These are phyloP conservation scores for Drosophila helvetica DNA, from an alignment of 2,888 invertebrate genomes.

Conservation along the genomic window DNA sequence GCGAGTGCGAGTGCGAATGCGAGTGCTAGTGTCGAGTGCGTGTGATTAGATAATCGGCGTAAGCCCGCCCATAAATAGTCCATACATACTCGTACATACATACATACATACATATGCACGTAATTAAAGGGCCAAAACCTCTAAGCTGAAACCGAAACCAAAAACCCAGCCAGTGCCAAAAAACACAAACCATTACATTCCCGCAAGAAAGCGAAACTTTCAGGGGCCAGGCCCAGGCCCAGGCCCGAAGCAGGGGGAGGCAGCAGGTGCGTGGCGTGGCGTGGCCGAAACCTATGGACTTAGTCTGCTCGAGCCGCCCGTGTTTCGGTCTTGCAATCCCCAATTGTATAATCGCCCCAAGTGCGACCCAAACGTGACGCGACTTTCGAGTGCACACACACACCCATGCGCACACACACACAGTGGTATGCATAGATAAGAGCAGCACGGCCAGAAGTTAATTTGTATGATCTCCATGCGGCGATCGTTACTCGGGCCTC, in stretches of 20 bases:
- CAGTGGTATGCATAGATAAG: neutral
- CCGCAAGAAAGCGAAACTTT: slow-evolving; percentile 28
- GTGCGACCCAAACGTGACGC: slow-evolving; percentile 53
- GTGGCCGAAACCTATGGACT: slow-evolving; percentile 59
- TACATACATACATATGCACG: slow-evolving; percentile 17
- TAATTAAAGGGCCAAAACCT: slow-evolving; percentile 45
- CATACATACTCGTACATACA: slow-evolving; percentile 35
- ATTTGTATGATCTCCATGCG: slow-evolving; percentile 21
- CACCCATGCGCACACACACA: neutral
- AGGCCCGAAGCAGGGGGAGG: neutral
- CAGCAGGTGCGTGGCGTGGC: slow-evolving; percentile 47
- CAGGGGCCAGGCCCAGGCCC: neutral
- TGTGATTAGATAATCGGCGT: slow-evolving; percentile 72
- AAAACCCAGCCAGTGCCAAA: slow-evolving; percentile 48
- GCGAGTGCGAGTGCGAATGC: slow-evolving; percentile 56
- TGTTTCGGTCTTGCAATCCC: slow-evolving; percentile 37
- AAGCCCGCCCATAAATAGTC: slow-evolving; percentile 19
- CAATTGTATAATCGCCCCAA: slow-evolving; percentile 69
- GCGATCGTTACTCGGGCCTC: neutral
- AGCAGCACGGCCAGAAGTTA: slow-evolving; percentile 10
- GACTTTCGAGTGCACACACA: slow-evolving; percentile 21
- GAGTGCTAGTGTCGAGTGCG: slow-evolving; percentile 36
- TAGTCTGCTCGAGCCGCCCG: slow-evolving; percentile 19
- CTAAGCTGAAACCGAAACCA: slow-evolving; percentile 12
- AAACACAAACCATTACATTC: slow-evolving; percentile 56